Evolutionary conservation across 2,113 vertebrate species (phyloP).

Genomic region (Coryphaenoides rupestris): DNA sequence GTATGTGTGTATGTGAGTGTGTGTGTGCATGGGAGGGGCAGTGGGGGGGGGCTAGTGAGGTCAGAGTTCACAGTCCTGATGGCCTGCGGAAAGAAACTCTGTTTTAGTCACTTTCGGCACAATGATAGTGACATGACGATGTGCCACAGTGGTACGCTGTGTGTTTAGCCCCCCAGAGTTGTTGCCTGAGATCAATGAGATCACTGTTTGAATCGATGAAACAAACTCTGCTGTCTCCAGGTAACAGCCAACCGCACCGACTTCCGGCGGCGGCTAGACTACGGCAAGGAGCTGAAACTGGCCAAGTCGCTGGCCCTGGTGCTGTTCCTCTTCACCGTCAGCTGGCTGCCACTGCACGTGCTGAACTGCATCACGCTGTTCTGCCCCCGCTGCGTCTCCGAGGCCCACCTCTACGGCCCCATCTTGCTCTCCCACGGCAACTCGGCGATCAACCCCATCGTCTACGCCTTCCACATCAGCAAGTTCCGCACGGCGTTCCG

Average conservation of each 20-base stretch:
- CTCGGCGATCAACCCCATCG: conserved; percentile 93
- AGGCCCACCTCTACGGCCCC: conserved; percentile 78
- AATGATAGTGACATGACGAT: no score
- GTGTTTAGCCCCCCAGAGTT: no score
- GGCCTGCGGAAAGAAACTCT: no score
- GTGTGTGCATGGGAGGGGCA: no score
- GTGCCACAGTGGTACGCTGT: no score
- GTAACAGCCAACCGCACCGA: conserved; percentile 80
- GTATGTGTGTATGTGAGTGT: no score
- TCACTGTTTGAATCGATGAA: no score
- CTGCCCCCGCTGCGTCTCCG: conserved; percentile 67
- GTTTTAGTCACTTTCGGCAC: no score
- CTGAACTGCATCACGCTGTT: conserved; percentile 93
- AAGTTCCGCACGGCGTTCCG: conserved; percentile 89
- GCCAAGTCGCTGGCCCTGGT: conserved; percentile 93
- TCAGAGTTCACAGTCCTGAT: no score
- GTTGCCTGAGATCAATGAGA: no score
- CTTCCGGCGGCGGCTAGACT: conserved; percentile 82
- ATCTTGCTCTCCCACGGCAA: conserved; percentile 93
- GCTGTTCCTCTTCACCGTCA: conserved; percentile 87
- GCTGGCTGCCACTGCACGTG: conserved; percentile 93
- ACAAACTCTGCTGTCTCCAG: conserved; percentile 42
- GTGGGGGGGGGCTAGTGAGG: no score
- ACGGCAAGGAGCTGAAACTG: conserved; percentile 91
- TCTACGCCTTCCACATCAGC: conserved; percentile 94